A percentile compares a stretch with the other conserved stretches of the same genome.
Conservation (phyloP, 2,113 vertebrate genomes). For the Herpetotheres cachinnans region DNA sequence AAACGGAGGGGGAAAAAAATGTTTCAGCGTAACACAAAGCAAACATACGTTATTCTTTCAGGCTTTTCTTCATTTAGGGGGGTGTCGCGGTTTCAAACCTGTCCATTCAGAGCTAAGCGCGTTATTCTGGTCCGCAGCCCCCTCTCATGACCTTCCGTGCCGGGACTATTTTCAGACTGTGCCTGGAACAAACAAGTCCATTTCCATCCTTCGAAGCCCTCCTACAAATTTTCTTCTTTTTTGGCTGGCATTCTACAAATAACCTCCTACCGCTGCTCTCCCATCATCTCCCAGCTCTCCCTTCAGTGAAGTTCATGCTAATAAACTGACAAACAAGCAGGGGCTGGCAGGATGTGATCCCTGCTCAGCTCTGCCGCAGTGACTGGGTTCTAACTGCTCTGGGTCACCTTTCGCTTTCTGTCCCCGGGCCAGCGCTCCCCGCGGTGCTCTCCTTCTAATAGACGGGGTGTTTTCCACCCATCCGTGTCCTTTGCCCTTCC, state of each 20-base stretch:
- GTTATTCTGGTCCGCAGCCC: background rate
- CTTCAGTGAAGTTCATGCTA: background rate
- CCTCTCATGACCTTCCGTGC: background rate
- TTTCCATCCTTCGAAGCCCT: background rate
- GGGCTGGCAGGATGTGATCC: background rate
- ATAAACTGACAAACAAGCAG: background rate
- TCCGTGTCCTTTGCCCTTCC: background rate
- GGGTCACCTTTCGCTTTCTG: background rate
- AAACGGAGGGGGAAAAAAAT: accelerated
- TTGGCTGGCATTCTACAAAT: background rate
- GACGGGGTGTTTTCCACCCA: background rate
- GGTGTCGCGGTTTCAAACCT: background rate
- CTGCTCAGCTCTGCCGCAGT: background rate
- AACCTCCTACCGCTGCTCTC: background rate
- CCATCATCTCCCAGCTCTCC: background rate
- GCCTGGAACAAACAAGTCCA: background rate
- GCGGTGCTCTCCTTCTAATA: background rate
- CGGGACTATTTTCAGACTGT: background rate
- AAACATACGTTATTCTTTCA: background rate
- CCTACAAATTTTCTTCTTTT: background rate
- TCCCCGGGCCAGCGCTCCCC: background rate
- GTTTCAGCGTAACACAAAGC: background rate
- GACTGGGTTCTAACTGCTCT: background rate
- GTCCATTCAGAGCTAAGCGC: background rate
- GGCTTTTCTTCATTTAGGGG: background rate